Evolutionary conservation across 1,140 invertebrate genomes (phyloP), one percentile per base, ranked within the genome.

Genomic region (Brachionus calyciflorus): DNA sequence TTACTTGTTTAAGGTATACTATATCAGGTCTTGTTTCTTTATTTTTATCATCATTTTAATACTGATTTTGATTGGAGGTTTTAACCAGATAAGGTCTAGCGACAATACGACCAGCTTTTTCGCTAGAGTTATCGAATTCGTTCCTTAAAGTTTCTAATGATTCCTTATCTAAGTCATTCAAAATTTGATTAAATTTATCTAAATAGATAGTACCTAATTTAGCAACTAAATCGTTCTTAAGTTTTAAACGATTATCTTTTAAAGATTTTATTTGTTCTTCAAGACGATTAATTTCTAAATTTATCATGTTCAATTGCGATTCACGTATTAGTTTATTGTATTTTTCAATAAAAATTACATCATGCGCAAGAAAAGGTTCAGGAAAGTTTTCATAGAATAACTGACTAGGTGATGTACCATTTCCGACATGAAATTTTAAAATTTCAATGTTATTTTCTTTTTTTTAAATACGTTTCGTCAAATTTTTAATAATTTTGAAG

Each of bases 331-430:
- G 2, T 3, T n/a, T 60, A 30, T 60, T 60, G 24, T 60, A 60
- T 37, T 17, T 2, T 60, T 60, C 55, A n/a, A 60, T 60, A 60
- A 60, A 60, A 33, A 60, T 37, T 7, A 2, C 3, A 33, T 60
- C 55, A 33, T 60, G 55, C 14, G 5, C 37, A 3, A 60, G n/a
- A 37, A 60, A 60, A n/a, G 55, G 55, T 17, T 6, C 14, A 6
- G 55, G 55, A 37, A 60, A 60, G 24, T 60, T 30, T 17, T 60
- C 37, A 14, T 60, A 60, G n/a, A 60, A 30, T 17, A 60, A 33
- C 37, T 60, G 24, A 33, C 55, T 60, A 14, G 55, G 55, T 9
- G 55, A 37, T 60, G 55, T 60, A 37, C 17, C 55, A 60, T 60
- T 60, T 12, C 12, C 37, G 0, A 33, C 2, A 37, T 60, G 55